Conservation (phyloP, 2,797 vertebrate species). For the Manis pentadactyla region DNA sequence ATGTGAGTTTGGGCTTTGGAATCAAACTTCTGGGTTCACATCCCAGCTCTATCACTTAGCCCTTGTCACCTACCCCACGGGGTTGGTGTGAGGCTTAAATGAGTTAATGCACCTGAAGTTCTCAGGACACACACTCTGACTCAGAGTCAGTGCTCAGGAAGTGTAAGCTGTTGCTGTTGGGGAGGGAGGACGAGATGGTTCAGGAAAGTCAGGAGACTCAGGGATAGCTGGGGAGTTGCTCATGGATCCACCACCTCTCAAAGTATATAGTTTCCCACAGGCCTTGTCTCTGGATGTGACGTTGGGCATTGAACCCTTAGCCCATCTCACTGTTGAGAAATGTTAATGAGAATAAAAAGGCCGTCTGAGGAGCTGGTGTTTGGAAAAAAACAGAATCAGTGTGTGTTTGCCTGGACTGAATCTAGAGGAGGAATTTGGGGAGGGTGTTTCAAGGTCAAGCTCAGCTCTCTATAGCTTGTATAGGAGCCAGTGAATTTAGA, state of each 20-base stretch:
- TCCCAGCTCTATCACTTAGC: not conserved
- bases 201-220: not conserved
- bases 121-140: not conserved
- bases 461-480: not conserved
- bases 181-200: not conserved
- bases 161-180: not conserved
- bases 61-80: not conserved
- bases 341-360: constrained; percentile 41
- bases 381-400: constrained; percentile 18
- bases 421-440: not conserved
- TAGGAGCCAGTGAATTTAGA: not conserved
- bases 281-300: not conserved
- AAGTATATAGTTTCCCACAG: not conserved
- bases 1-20: not conserved
- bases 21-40: constrained; percentile 30
- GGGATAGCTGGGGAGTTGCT: not conserved
- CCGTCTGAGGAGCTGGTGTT: constrained; percentile 10
- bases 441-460: not conserved
- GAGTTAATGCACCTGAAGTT: not conserved
- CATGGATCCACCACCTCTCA: not conserved
- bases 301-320: not conserved
- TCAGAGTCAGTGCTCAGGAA: not conserved
- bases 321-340: not conserved
- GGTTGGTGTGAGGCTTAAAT: not conserved
- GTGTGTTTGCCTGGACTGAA: constrained; percentile 4